Percentiles rank a stretch among this genome's conserved stretches.
Evolutionary conservation across 2,113 vertebrate species (phyloP).

Genomic region (Larimichthys crocea): DNA sequence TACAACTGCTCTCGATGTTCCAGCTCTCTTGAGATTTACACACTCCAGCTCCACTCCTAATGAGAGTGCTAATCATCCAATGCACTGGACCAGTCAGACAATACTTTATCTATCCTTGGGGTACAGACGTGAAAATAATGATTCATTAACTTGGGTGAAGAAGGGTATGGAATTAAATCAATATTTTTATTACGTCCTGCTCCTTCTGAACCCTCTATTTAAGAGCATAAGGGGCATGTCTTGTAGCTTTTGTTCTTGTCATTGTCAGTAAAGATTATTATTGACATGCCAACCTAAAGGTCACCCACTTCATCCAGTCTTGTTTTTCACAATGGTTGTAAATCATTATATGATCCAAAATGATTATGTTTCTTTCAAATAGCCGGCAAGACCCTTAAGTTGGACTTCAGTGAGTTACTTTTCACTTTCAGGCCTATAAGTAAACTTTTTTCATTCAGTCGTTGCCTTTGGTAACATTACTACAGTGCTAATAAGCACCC

Average conservation of each 20-base stretch:
- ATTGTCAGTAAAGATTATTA: background rate
- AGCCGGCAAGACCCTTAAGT: background rate
- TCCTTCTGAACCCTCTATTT: slow-evolving; percentile 35
- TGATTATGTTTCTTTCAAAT: slow-evolving; percentile 12
- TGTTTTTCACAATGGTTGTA: slow-evolving; percentile 16
- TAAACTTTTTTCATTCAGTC: background rate
- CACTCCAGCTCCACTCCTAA: slow-evolving; percentile 67
- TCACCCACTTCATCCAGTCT: background rate
- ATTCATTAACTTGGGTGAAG: slow-evolving; percentile 63
- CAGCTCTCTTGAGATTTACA: slow-evolving; percentile 64
- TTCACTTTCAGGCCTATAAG: background rate
- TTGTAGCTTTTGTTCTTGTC: background rate
- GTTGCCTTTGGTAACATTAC: slow-evolving; percentile 9
- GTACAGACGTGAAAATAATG: slow-evolving; percentile 65
- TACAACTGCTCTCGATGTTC: slow-evolving; percentile 44
- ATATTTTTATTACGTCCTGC: slow-evolving; percentile 50
- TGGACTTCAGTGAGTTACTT: background rate
- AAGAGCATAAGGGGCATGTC: background rate
- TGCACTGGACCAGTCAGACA: slow-evolving; percentile 61
- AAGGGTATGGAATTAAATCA: slow-evolving; percentile 63
- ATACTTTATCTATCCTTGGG: slow-evolving; percentile 67
- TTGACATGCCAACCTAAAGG: slow-evolving; percentile 19
- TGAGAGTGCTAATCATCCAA: slow-evolving; percentile 73
- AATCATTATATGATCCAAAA: slow-evolving; percentile 16
- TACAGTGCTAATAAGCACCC: background rate